Evolutionary conservation across 2,797 vertebrate species (phyloP), one percentile per base, ranked within the genome.

Genomic region (Chiroxiphia lanceolata): DNA sequence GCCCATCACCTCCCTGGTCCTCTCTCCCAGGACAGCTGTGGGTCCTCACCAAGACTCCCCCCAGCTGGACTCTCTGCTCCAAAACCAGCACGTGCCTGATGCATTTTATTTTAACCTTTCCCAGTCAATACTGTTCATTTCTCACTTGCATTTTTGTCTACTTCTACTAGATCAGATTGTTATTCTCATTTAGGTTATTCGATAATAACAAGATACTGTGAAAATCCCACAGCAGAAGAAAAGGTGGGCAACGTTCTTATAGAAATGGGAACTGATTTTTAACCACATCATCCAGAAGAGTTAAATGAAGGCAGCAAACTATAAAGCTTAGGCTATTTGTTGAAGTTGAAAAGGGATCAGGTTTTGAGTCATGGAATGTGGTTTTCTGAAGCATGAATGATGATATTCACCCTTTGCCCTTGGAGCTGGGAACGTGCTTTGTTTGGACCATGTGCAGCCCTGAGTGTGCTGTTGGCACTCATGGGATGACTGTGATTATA

Each of bases 321-420:
- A 3, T 56, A 88, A 91, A 86, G 74, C 54, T 38, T 23, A 15
- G 36, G 34, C 36, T 90, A 2, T 81, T 81, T 69, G 31, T 90
- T 88, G 31, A 82, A 81, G 45, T 27, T 81, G 76, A 77, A 64
- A 70, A 69, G 77, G 57, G 36, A 81, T 78, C n/a, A 3, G 3
- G 17, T 57, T 93, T 84, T 64, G 68, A 76, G 67, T 51, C 2
- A 2, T 26, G 83, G 76, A 90, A 72, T 91, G 70, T 79, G 48
- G 4, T 33, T 67, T 94, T 93, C 72, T 88, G 89, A 95, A 91
- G 75, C 69, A 54, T 77, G 65, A 83, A 68, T 84, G 47, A 65
- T 83, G 67, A 45, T 90, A 40, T n/a, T 94, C 72, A 83, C 77
- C 70, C 63, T 86, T 86, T 86, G 59, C 70, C 91, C 89, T 93